phyloP scores from a whole-genome alignment of 2,888 invertebrate genomes.

The Papilio protenor region DNA sequence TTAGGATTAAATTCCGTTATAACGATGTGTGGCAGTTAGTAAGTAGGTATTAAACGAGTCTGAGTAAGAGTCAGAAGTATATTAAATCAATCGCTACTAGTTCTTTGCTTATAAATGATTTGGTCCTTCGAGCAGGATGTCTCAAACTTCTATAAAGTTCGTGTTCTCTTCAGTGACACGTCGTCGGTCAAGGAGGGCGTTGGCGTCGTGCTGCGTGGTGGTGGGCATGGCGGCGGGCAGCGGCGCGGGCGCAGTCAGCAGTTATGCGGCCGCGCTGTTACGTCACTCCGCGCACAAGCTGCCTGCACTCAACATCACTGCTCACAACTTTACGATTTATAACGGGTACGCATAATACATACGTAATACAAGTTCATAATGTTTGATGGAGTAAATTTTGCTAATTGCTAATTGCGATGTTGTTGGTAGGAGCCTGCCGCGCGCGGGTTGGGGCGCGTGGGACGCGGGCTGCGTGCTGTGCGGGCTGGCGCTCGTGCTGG shows the following conservation, averaged over 20 bases:
- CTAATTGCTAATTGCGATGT: not conserved
- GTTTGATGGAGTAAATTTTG: not conserved
- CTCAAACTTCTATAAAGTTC: too few relatives aligned
- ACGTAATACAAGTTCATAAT: too few relatives aligned
- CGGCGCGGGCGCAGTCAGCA: constrained; percentile 75
- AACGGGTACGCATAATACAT: constrained; percentile 65
- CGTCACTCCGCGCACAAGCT: constrained; percentile 68
- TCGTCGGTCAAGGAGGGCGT: constrained; percentile 68
- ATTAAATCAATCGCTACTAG: not conserved
- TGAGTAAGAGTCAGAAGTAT: not conserved
- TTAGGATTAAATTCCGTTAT: not conserved
- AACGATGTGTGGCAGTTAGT: not conserved
- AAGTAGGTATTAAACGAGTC: not conserved
- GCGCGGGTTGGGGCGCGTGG: constrained; percentile 64
- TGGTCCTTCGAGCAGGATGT: not conserved
- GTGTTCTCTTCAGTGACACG: constrained; percentile 62
- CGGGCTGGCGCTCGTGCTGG: constrained; percentile 73
- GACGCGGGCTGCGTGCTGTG: constrained; percentile 76
- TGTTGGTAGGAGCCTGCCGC: constrained; percentile 60
- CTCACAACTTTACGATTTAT: constrained; percentile 72
- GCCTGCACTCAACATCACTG: constrained; percentile 70
- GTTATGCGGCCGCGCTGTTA: constrained; percentile 75
- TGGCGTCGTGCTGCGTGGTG: constrained; percentile 68
- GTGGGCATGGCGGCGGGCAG: constrained; percentile 71
- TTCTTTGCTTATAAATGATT: not conserved